Conservation (phyloP, 2,797 vertebrate genomes). For the Cygnus olor region DNA sequence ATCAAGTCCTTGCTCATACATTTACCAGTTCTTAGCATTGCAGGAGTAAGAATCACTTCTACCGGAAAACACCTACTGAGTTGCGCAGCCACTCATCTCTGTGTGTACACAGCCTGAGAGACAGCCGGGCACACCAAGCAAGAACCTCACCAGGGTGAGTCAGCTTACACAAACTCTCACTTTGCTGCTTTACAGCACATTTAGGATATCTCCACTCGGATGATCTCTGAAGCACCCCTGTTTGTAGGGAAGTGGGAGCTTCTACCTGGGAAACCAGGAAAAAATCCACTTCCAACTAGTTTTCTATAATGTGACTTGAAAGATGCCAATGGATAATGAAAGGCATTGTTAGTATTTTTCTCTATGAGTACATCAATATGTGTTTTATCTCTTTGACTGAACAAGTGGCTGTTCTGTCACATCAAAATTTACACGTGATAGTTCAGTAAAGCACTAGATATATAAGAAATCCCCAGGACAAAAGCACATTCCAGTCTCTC, state of each 20-base stretch:
- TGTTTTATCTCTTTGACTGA: background rate
- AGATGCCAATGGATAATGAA: background rate
- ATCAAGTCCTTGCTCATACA: background rate
- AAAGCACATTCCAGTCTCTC: background rate
- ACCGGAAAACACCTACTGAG: background rate
- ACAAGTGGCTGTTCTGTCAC: background rate
- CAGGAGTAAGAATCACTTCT: background rate
- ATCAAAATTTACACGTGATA: background rate
- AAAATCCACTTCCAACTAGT: background rate
- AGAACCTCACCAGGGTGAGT: rapidly evolving
- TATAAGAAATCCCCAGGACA: background rate
- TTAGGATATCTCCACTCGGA: background rate
- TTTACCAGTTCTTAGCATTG: background rate
- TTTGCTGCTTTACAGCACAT: background rate
- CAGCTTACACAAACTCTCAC: background rate
- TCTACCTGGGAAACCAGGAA: background rate
- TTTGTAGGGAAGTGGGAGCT: background rate
- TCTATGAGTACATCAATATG: background rate
- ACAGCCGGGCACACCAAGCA: background rate
- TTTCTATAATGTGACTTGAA: background rate
- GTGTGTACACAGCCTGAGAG: background rate
- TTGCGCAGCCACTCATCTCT: background rate
- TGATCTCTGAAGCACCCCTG: background rate
- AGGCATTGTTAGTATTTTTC: background rate
- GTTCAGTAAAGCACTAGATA: background rate